phyloP scores from a whole-genome alignment of 1,140 invertebrate species.

The Brachionus angularis region DNA sequence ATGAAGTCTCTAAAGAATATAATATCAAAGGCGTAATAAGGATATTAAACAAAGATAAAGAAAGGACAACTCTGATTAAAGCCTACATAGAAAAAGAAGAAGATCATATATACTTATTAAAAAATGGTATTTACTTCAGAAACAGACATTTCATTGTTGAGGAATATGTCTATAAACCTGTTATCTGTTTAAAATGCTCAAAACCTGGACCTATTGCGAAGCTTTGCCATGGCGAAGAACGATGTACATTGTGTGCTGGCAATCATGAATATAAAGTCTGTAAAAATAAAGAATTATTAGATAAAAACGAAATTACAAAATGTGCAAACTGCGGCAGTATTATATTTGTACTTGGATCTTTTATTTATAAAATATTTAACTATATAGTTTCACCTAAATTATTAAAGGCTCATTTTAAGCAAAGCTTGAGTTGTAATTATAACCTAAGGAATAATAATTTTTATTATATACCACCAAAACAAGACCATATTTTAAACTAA shows the following conservation, averaged over 20 bases:
- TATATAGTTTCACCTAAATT: no score
- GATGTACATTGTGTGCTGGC: constrained; percentile 2
- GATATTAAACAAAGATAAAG: constrained; percentile 7
- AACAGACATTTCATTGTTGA: constrained; percentile 19
- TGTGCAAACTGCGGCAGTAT: constrained; percentile 9
- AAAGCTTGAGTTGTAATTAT: no score
- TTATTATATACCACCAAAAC: no score
- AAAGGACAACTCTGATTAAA: constrained; percentile 20
- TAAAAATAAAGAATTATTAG: not conserved
- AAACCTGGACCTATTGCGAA: constrained; percentile 9
- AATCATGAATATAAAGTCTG: not conserved
- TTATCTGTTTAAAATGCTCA: not conserved
- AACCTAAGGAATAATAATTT: no score
- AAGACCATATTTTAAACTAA: no score
- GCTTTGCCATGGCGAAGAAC: not conserved
- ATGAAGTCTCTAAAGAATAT: not conserved
- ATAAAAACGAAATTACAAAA: not conserved
- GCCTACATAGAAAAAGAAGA: not conserved
- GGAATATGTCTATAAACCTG: constrained; percentile 12
- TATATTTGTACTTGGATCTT: no score
- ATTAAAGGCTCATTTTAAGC: no score
- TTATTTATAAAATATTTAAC: no score
- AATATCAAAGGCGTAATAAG: constrained; percentile 3
- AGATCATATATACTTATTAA: constrained; percentile 15
- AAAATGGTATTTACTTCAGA: constrained; percentile 2